Conservation (phyloP, 2,113 vertebrate genomes). For the Eublepharis macularius region DNA sequence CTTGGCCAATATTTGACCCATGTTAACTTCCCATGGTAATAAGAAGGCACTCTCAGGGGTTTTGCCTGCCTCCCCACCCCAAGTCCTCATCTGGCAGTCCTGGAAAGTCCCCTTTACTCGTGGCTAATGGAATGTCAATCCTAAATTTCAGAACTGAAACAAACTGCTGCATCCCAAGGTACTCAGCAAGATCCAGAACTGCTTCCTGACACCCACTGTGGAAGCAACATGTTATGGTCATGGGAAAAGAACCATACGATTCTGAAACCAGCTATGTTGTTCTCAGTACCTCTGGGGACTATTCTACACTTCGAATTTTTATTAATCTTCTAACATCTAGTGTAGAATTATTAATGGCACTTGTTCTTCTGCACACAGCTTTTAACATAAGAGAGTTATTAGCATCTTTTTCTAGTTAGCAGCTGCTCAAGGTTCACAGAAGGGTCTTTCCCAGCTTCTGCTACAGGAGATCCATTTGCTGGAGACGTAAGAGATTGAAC, state of each 20-base stretch:
- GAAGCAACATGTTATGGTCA: not conserved
- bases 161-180: not conserved
- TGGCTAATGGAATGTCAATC: not conserved
- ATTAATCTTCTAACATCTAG: not conserved
- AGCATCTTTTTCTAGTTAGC: too few relatives aligned
- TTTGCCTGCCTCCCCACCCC: not conserved
- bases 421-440: too few relatives aligned
- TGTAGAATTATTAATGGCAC: not conserved
- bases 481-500: too few relatives aligned
- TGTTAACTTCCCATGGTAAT: not conserved
- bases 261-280: not conserved
- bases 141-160: not conserved
- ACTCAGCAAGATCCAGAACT: not conserved
- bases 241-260: not conserved
- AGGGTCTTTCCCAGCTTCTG: too few relatives aligned
- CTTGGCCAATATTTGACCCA: not conserved
- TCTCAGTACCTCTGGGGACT: not conserved
- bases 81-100: too few relatives aligned
- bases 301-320: not conserved
- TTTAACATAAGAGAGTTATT: too few relatives aligned
- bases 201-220: not conserved
- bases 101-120: too few relatives aligned
- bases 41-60: not conserved
- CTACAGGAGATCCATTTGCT: too few relatives aligned
- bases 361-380: not conserved